Evolutionary conservation across 2,888 invertebrate genomes (phyloP), one percentile per base, ranked within the genome.

Genomic region (Microplitis manilae): DNA sequence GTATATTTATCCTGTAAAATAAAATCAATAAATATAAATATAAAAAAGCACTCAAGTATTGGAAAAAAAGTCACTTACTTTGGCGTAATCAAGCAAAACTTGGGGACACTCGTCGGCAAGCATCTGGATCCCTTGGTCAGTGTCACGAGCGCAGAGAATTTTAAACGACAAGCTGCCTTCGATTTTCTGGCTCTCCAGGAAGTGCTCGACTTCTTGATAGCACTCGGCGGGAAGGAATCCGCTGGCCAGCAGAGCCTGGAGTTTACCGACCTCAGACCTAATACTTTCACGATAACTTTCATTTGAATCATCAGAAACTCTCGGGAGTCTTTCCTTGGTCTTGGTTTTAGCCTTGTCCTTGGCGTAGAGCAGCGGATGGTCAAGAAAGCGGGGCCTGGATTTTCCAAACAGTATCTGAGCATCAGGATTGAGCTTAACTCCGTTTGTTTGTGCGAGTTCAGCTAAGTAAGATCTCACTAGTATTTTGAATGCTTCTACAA

Each of bases 81-180:
- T 94, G 68, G 93, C 93, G 86, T 93, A 94, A 76, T 93, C 92
- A 81, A 94, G 89, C 41, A 94, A 86, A 84, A 92, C 93, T 81
- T 92, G 92, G 0, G 94, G 94, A 81, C 92, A 93, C 76, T 91
- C 91, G 50, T 93, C 92, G 41, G 93, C 89, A 81, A 94, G 87
- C 81, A 93, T 90, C 76, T 90, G 87, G 1, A 93, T 89, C n/a
- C 84, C 86, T 90, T 68, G 91, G 91, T 86, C 93, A 90, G 81
- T 91, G 90, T 81, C 91, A 89, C 60, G 90, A 88, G 85, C 92
- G 86, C 83, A 92, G 86, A 83, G 91, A 87, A 72, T 92, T 89
- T 84, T 92, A 87, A 87, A 93, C 87, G 87, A 92, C 90, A 85
- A 91, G 87, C 82, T 91, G 86, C 73, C 94, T 91, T 85, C 92